Percentiles rank a stretch among this genome's conserved stretches.
Conservation (phyloP, 2,888 invertebrate genomes). For the Agrotis clavis region DNA sequence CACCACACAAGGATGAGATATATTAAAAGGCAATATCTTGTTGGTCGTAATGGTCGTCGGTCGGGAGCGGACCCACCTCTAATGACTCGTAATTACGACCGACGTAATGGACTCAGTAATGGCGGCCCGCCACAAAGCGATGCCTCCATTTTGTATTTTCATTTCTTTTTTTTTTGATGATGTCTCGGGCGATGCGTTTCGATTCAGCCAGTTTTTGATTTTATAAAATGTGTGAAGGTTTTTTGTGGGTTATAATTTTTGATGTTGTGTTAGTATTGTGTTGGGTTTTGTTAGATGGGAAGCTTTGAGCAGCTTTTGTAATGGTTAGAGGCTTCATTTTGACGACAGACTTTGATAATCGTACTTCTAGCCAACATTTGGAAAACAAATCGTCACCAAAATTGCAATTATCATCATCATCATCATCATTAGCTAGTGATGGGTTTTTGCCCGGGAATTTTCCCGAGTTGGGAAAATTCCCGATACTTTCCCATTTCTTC, state of each 20-base stretch:
- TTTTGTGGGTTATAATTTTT: conserved; percentile 60
- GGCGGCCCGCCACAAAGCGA: conserved; percentile 86
- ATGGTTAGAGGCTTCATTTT: neutral
- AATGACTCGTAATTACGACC: conserved; percentile 89
- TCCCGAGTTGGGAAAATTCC: too few species aligned
- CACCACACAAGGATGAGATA: conserved; percentile 69
- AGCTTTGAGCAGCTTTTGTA: conserved; percentile 11
- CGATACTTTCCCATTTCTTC: too few species aligned
- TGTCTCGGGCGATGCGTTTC: conserved; percentile 74
- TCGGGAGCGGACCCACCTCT: conserved; percentile 81
- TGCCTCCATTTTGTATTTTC: conserved; percentile 82
- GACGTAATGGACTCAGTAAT: conserved; percentile 86
- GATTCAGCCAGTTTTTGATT: conserved; percentile 72
- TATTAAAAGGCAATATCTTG: conserved; percentile 87
- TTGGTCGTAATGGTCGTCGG: conserved; percentile 67
- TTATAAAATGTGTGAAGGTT: conserved; percentile 72
- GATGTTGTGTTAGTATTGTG: conserved; percentile 43
- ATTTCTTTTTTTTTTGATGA: conserved; percentile 73
- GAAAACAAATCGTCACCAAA: too few species aligned
- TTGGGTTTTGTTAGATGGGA: conserved; percentile 14
- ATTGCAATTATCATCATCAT: too few species aligned
- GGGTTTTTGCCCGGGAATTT: too few species aligned
- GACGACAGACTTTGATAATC: conserved; percentile 1
- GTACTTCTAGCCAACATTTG: too few species aligned
- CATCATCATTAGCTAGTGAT: too few species aligned